phyloP scores from a whole-genome alignment of 2,113 vertebrate species.

The Helogale parvula region DNA sequence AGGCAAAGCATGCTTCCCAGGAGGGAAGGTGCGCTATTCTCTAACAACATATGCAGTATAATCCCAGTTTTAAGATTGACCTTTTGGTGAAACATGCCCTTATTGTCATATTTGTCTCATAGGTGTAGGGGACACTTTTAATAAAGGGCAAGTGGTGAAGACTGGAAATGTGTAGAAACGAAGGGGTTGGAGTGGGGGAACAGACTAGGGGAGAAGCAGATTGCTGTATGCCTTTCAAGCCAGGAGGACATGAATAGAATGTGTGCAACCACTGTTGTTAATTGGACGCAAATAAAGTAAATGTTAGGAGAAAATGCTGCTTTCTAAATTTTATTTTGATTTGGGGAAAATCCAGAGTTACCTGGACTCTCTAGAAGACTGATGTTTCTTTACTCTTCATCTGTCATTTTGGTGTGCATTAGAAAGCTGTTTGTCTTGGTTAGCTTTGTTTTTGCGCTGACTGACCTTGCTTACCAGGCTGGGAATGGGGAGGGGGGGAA shows the following conservation, averaged over 20 bases:
- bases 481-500: no score
- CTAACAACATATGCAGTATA: neutral
- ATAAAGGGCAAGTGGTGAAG: neutral
- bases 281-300: neutral
- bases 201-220: neutral
- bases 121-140: neutral
- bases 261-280: neutral
- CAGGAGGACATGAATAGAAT: neutral
- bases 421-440: constrained; percentile 4
- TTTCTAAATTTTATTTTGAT: constrained; percentile 53
- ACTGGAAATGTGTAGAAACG: neutral
- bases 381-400: neutral
- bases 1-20: neutral
- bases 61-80: neutral
- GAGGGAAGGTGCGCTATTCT: neutral
- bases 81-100: neutral
- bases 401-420: neutral
- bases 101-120: neutral
- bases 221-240: neutral
- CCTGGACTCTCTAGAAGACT: neutral
- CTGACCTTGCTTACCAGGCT: neutral
- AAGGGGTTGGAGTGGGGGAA: neutral
- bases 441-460: neutral
- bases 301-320: constrained; percentile 11
- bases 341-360: constrained; percentile 5